phyloP scores from a whole-genome alignment of 2,888 invertebrate genomes.

The Yponomeuta plumbellus region DNA sequence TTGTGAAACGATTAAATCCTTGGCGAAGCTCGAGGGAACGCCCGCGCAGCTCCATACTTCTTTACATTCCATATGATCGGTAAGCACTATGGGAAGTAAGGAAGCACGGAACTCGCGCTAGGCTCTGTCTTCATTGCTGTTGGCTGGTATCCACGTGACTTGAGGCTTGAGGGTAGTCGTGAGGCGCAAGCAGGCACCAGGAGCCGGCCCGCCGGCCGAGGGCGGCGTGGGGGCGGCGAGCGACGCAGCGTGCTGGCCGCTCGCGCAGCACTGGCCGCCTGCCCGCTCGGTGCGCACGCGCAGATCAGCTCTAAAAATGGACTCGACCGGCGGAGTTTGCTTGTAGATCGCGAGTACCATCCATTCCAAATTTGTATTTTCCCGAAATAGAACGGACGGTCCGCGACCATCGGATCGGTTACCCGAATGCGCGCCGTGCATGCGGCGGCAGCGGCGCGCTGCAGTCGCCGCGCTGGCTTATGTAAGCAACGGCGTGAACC shows the following conservation, averaged over 20 bases:
- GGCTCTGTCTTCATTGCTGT: conserved; percentile 49
- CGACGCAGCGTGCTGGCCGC: conserved; percentile 70
- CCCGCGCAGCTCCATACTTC: conserved; percentile 92
- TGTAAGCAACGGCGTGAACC: conserved; percentile 64
- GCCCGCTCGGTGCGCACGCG: conserved; percentile 66
- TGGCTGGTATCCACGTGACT: conserved; percentile 10
- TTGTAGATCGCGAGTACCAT: conserved; percentile 73
- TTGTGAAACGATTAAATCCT: conserved; percentile 28
- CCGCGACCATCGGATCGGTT: conserved; percentile 73
- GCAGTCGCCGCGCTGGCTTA: conserved; percentile 34
- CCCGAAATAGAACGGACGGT: conserved; percentile 82
- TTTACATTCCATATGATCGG: conserved; percentile 96
- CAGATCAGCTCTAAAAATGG: conserved; percentile 76
- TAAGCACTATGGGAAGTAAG: conserved; percentile 95
- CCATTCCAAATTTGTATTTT: conserved; percentile 89
- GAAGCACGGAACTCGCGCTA: conserved; percentile 93
- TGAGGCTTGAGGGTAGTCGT: neutral
- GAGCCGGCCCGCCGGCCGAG: conserved; percentile 16
- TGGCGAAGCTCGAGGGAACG: conserved; percentile 52
- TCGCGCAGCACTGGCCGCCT: conserved; percentile 63
- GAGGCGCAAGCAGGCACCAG: neutral
- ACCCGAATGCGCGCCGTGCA: conserved; percentile 60
- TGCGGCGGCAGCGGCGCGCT: conserved; percentile 45
- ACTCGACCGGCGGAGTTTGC: conserved; percentile 72
- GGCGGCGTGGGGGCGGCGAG: conserved; percentile 28